phyloP scores from a whole-genome alignment of 2,113 vertebrate genomes.

The Leptodactylus fuscus region DNA sequence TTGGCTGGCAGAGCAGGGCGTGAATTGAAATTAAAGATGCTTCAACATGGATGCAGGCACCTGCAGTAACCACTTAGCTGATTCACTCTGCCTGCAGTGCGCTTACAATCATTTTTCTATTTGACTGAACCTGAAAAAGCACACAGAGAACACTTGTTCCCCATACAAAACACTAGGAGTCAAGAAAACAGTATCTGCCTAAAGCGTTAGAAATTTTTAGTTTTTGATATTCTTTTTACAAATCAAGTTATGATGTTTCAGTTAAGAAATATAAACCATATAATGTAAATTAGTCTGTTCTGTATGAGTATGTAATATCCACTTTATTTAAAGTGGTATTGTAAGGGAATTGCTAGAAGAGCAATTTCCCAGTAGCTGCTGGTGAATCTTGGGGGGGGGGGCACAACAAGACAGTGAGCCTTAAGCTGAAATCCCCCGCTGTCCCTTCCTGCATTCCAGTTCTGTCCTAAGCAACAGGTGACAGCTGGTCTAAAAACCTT shows the following conservation, averaged over 20 bases:
- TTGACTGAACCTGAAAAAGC: conserved; percentile 48
- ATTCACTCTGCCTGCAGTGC: conserved; percentile 59
- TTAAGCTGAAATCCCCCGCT: too few relatives aligned
- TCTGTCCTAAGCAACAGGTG: too few relatives aligned
- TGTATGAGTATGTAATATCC: too few relatives aligned
- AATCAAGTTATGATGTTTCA: background rate
- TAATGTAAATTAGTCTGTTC: too few relatives aligned
- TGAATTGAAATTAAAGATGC: conserved; percentile 55
- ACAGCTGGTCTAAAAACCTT: too few relatives aligned
- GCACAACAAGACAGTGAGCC: too few relatives aligned
- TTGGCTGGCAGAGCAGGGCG: conserved; percentile 54
- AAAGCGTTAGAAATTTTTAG: too few relatives aligned
- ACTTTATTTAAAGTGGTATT: too few relatives aligned
- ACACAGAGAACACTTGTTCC: conserved; percentile 39
- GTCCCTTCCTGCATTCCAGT: too few relatives aligned
- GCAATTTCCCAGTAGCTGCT: too few relatives aligned
- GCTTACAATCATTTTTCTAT: conserved; percentile 59
- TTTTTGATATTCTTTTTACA: background rate
- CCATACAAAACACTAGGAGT: conserved; percentile 14
- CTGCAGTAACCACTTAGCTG: conserved; percentile 58
- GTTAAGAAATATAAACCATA: background rate
- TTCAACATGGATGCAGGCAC: conserved; percentile 48
- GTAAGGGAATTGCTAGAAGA: too few relatives aligned
- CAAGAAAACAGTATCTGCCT: background rate
- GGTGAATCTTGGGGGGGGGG: too few relatives aligned